Evolutionary conservation across 2,888 invertebrate genomes (phyloP), one percentile per base, ranked within the genome.

Genomic region (Heterodera filipjevi): DNA sequence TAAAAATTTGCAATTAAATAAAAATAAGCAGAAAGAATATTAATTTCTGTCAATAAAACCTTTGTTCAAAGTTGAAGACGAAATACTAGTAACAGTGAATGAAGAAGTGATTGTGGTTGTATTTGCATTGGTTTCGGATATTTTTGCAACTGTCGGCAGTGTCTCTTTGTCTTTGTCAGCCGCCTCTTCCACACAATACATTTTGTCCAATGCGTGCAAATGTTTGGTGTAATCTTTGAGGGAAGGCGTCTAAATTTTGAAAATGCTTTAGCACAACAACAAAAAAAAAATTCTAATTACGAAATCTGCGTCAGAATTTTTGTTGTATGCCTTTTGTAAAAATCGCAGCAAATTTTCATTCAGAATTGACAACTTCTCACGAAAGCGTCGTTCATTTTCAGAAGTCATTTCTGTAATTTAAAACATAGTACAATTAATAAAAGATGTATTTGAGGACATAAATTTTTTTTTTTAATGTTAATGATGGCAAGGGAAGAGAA

Each of bases 161-260:
- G 53, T 19, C 71, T 44, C 64, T 32, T 19, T 30, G 39, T 75
- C 75, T 22, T 53, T 32, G 27, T 32, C 66, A 8, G 27, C 27
- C 10, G 75, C 2, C 22, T 59, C 27, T 5, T 27, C 59, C 12
- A 32, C 19, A 53, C 44, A 75, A 64, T 81, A 81, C 71, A 77
- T 68, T 32, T 27, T 10, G 35, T 81, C 81, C 59, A 81, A 59
- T 16, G 68, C 77, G 19, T 71, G 46, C 44, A 81, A 72, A 80
- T 81, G 81, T 3, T 81, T 80, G n/a, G 78, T 22, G 30, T 81
- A 81, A 39, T 81, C 81, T 39, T 80, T 81, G 19, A 81, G 32
- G 12, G 70, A 32, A 3, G 81, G 81, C 10, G 81, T 35, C 81
- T 81, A 70, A 39, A 80, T 78, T 16, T 49, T 19, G 16, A 66